phyloP scores from a whole-genome alignment of 2,113 vertebrate genomes.

The Takifugu flavidus region DNA sequence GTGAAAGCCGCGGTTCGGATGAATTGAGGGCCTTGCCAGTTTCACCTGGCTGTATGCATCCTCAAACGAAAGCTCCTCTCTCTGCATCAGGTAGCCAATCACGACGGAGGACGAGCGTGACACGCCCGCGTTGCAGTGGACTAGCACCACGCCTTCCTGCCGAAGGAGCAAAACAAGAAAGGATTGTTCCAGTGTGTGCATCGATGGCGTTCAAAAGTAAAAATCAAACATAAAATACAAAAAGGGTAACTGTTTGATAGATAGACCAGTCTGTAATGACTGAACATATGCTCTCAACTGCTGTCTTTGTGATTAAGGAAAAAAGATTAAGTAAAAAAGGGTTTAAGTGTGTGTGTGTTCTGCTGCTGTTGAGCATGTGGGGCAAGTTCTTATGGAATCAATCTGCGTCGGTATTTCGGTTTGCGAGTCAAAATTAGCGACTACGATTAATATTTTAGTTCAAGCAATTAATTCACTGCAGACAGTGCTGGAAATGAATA shows the following conservation, averaged over 20 bases:
- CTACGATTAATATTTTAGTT: constrained; percentile 53
- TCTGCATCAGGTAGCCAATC: constrained; percentile 89
- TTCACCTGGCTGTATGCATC: constrained; percentile 85
- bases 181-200: background rate
- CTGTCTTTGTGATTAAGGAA: no score
- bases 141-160: constrained; percentile 85
- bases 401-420: constrained; percentile 4
- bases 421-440: constrained; percentile 22
- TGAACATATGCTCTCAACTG: no score
- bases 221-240: background rate
- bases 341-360: background rate
- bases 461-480: constrained; percentile 59
- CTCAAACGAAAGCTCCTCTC: constrained; percentile 81
- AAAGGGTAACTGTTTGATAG: background rate
- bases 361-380: constrained; percentile 4
- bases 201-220: background rate
- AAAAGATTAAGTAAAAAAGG: background rate
- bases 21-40: constrained; percentile 79
- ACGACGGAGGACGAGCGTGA: constrained; percentile 87
- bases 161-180: constrained; percentile 5
- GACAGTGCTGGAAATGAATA: constrained; percentile 34
- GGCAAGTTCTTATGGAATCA: constrained; percentile 11
- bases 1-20: constrained; percentile 89
- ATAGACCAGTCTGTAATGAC: no score
- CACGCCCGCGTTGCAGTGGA: constrained; percentile 96